Conservation (phyloP, 2,113 vertebrate species). For the Apteryx mantelli region DNA sequence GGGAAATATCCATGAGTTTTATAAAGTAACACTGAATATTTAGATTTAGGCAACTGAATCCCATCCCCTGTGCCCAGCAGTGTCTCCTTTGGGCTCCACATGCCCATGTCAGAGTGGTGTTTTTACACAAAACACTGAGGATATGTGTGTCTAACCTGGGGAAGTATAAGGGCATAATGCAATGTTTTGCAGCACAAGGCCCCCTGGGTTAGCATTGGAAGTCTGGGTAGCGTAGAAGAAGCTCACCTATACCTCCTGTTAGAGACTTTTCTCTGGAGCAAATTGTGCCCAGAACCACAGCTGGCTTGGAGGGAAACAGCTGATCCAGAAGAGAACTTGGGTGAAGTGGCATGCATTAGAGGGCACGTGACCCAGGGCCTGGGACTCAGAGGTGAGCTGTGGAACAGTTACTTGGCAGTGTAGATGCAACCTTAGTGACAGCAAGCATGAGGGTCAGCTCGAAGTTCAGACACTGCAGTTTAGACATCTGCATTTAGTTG, state of each 20-base stretch:
- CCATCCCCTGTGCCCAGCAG: not conserved
- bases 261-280: not conserved
- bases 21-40: not conserved
- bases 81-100: not conserved
- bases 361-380: rapidly evolving
- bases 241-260: rapidly evolving
- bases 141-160: not conserved
- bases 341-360: rapidly evolving
- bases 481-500: rapidly evolving
- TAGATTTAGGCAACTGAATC: not conserved
- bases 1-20: not conserved
- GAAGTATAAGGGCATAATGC: not conserved
- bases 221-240: not conserved
- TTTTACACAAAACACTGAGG: not conserved
- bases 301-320: not conserved
- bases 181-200: not conserved
- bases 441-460: not conserved
- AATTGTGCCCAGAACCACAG: not conserved
- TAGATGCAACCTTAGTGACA: not conserved
- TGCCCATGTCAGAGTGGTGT: not conserved
- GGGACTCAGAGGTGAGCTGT: not conserved
- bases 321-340: not conserved
- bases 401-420: not conserved
- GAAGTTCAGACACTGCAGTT: not conserved
- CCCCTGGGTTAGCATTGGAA: not conserved